These are phyloP conservation scores for Xerus rutilus DNA, from an alignment of 2,797 vertebrate genomes.

Conservation along the genomic window DNA sequence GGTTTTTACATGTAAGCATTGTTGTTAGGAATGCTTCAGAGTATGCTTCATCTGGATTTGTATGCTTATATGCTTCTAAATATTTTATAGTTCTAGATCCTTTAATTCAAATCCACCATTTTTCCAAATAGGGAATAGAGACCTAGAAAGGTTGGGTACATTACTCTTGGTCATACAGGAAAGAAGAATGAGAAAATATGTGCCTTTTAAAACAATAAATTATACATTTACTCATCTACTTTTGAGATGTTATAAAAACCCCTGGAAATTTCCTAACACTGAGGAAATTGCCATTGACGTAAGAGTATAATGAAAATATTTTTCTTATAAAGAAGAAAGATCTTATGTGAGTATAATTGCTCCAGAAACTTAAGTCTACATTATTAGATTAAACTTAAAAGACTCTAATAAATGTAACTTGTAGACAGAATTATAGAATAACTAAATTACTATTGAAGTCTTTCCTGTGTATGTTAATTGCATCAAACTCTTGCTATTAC, in stretches of 20 bases:
- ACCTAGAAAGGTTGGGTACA: background rate
- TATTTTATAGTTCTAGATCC: background rate
- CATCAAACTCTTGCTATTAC: background rate
- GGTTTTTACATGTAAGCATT: background rate
- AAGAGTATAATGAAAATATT: background rate
- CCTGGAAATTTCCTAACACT: background rate
- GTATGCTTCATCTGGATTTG: background rate
- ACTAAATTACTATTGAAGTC: background rate
- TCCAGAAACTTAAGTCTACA: background rate
- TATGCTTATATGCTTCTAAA: too few species aligned
- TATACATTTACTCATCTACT: background rate
- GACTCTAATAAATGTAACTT: background rate
- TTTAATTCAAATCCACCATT: background rate
- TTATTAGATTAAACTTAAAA: background rate
- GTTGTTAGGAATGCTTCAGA: background rate
- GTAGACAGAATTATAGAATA: background rate
- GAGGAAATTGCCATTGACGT: background rate
- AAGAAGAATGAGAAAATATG: slow-evolving; percentile 12
- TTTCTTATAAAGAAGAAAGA: background rate
- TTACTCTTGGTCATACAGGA: background rate
- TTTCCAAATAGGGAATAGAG: slow-evolving; percentile 1
- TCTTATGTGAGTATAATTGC: background rate
- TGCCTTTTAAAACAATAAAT: background rate
- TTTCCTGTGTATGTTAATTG: background rate
- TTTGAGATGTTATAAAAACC: slow-evolving; percentile 20